A percentile compares a stretch with the other conserved stretches of the same genome.
Evolutionary conservation across 2,888 invertebrate genomes (phyloP).

Genomic region (Hetaerina titia): DNA sequence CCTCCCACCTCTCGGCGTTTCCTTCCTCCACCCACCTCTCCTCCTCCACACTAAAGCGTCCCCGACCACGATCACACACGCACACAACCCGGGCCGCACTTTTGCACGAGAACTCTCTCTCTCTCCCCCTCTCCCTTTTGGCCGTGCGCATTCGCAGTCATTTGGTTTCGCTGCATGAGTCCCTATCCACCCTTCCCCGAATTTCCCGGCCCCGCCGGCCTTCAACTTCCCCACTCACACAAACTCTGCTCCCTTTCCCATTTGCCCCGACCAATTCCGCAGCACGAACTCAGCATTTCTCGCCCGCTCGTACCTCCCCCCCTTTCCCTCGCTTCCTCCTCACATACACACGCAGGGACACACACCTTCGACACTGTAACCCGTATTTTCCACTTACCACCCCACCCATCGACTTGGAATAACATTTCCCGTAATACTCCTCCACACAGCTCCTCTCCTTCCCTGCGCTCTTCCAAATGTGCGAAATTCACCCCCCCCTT

Average conservation of each 20-base stretch:
- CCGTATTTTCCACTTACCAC: background rate
- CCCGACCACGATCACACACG: background rate
- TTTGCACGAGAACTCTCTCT: background rate
- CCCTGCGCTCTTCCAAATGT: background rate
- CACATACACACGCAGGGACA: background rate
- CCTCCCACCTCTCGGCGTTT: background rate
- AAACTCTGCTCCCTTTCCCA: background rate
- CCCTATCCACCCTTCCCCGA: background rate
- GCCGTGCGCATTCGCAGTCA: background rate
- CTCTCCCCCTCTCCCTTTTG: background rate
- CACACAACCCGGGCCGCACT: background rate
- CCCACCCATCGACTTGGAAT: background rate
- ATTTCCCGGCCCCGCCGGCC: background rate
- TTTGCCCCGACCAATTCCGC: background rate
- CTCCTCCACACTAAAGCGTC: background rate
- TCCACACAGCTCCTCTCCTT: background rate
- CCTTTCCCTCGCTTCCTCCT: background rate
- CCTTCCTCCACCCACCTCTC: background rate
- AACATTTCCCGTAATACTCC: background rate
- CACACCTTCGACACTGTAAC: background rate
- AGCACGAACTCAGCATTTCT: background rate
- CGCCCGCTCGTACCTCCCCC: background rate
- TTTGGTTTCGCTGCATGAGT: background rate
- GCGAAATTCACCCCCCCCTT: background rate
- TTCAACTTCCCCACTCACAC: background rate